Percentiles rank a stretch among this genome's conserved stretches.
Conservation (phyloP, 2,113 vertebrate species). For the Crotalus viridis region DNA sequence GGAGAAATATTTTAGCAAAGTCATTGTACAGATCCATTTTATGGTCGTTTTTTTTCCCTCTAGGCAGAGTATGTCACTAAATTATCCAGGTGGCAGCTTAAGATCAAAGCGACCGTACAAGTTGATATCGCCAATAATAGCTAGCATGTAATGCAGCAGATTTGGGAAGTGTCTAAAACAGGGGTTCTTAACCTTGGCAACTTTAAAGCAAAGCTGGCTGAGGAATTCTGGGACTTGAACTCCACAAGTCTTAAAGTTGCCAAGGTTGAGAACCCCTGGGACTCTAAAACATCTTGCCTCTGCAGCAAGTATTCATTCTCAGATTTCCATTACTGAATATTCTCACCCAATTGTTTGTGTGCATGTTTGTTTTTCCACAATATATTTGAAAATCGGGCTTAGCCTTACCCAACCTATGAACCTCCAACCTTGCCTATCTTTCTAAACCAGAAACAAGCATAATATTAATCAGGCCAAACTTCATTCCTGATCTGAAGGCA, state of each 20-base stretch:
- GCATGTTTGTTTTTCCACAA: background rate
- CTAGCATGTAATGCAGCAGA: background rate
- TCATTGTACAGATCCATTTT: background rate
- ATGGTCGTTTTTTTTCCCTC: slow-evolving; percentile 2
- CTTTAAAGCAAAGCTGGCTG: too few species aligned
- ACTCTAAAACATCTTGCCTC: background rate
- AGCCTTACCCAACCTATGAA: background rate
- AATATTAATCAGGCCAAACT: background rate
- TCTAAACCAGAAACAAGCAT: background rate
- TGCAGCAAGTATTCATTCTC: background rate
- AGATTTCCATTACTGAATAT: background rate
- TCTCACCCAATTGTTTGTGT: background rate
- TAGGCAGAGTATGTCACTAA: background rate
- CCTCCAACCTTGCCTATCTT: background rate
- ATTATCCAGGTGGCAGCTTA: background rate
- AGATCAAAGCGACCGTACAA: background rate
- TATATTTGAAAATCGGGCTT: slow-evolving; percentile 26
- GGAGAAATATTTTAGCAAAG: background rate
- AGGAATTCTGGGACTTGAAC: too few species aligned
- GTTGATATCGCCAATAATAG: background rate
- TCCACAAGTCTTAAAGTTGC: too few species aligned
- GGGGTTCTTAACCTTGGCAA: too few species aligned
- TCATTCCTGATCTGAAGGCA: slow-evolving; percentile 15
- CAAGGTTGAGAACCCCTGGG: too few species aligned
- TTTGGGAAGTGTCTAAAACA: background rate